Conservation (phyloP, 2,888 invertebrate species). For the Lycia hirtaria region DNA sequence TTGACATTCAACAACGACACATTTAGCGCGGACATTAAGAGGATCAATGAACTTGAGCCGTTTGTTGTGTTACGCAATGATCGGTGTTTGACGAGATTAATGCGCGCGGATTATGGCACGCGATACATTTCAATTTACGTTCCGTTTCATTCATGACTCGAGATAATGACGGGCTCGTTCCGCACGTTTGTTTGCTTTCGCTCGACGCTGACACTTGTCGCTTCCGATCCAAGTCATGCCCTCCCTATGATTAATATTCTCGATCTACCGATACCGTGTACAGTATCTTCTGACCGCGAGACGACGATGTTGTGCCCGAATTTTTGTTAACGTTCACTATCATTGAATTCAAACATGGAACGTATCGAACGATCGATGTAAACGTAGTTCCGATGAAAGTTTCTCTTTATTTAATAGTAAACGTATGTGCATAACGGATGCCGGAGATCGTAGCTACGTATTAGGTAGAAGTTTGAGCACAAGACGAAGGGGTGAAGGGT, state of each 20-base stretch:
- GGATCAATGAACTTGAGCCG: conserved; percentile 85
- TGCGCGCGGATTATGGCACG: conserved; percentile 84
- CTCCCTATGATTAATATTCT: conserved; percentile 58
- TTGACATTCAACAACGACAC: conserved; percentile 83
- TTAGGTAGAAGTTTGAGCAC: conserved; percentile 77
- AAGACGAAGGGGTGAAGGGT: conserved; percentile 82
- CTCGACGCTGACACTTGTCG: conserved; percentile 49
- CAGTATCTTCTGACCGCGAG: conserved; percentile 16
- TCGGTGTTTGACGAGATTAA: conserved; percentile 84
- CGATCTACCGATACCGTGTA: conserved; percentile 45
- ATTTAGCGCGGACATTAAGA: conserved; percentile 82
- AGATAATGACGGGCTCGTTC: conserved; percentile 79
- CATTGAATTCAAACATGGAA: conserved; percentile 18
- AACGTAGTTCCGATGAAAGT: conserved; percentile 29
- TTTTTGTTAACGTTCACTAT: conserved; percentile 24
- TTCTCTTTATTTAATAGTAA: conserved; percentile 33
- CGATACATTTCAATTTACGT: conserved; percentile 84
- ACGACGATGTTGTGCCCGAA: conserved; percentile 5
- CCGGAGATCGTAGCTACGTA: conserved; percentile 66
- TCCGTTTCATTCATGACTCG: conserved; percentile 82
- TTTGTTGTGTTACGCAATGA: conserved; percentile 81
- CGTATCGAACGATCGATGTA: background rate
- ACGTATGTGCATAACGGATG: conserved; percentile 51
- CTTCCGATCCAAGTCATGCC: conserved; percentile 22
- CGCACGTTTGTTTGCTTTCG: conserved; percentile 69